Percentiles rank a stretch among this genome's conserved stretches.
phyloP scores from a whole-genome alignment of 2,888 invertebrate species.

The Pegoplata infirma region DNA sequence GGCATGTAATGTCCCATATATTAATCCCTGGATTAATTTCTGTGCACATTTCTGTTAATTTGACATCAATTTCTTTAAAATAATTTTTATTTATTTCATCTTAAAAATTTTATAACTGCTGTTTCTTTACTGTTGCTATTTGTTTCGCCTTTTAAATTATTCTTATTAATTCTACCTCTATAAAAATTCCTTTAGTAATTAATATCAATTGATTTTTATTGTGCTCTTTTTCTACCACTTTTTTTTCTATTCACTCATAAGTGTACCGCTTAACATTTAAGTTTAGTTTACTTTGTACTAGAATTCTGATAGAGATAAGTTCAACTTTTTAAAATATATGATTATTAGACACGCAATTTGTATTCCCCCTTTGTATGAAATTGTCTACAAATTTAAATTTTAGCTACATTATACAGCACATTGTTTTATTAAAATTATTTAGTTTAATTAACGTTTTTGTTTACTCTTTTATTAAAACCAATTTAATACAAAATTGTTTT shows the following conservation, averaged over 20 bases:
- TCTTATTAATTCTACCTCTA: slow-evolving; percentile 50
- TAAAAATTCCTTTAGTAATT: slow-evolving; percentile 42
- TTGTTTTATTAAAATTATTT: neutral
- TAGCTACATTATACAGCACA: neutral
- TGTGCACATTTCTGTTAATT: no score
- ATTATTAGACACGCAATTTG: slow-evolving; percentile 30
- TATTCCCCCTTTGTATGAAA: neutral
- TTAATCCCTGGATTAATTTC: no score
- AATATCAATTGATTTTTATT: slow-evolving; percentile 52
- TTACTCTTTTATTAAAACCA: slow-evolving; percentile 62
- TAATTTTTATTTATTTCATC: no score
- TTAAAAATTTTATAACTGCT: no score
- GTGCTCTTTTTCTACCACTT: slow-evolving; percentile 26
- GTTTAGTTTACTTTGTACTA: neutral
- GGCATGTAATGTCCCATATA: no score
- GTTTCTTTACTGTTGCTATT: neutral
- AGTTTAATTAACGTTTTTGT: slow-evolving; percentile 38
- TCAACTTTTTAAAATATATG: slow-evolving; percentile 16
- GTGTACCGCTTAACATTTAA: slow-evolving; percentile 15
- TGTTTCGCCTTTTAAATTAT: neutral
- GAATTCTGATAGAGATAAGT: neutral
- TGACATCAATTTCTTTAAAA: no score
- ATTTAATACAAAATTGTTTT: slow-evolving; percentile 63
- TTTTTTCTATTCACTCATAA: neutral
- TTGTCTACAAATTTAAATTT: neutral